Conservation (phyloP, 2,113 vertebrate genomes). For the Isichthys henryi region DNA sequence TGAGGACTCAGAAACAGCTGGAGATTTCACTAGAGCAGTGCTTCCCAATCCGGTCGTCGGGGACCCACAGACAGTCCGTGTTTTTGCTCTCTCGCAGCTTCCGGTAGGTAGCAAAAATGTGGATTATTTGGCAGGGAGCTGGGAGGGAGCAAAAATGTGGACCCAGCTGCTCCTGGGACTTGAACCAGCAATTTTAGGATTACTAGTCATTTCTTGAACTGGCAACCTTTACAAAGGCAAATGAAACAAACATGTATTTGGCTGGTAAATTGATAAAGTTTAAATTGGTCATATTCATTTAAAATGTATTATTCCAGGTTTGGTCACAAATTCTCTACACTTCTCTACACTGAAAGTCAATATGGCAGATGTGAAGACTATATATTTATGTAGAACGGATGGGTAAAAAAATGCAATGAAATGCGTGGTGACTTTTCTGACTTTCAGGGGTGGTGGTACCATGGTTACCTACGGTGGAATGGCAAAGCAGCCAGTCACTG, state of each 20-base stretch:
- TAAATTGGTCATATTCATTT: background rate
- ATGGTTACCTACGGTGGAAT: conserved; percentile 97
- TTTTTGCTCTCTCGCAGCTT: background rate
- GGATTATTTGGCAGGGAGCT: background rate
- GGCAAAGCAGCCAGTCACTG: conserved; percentile 83
- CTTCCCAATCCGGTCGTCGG: background rate
- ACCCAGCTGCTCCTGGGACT: background rate
- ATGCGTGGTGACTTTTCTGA: background rate
- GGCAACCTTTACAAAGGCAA: background rate
- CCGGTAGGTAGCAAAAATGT: background rate
- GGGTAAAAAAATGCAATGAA: background rate
- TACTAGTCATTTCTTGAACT: background rate
- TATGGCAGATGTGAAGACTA: background rate
- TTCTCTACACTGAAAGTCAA: background rate
- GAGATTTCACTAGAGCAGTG: background rate
- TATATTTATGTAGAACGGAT: background rate
- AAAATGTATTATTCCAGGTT: background rate
- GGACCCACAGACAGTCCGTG: background rate
- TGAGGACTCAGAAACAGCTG: background rate
- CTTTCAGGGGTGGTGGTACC: conserved; percentile 70
- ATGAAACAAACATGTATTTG: background rate
- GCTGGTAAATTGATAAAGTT: background rate
- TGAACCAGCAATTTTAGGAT: background rate
- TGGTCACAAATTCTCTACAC: background rate
- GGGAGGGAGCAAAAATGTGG: background rate